Evolutionary conservation across 1,140 invertebrate species (phyloP).

Genomic region (Hesperophylax magnus): DNA sequence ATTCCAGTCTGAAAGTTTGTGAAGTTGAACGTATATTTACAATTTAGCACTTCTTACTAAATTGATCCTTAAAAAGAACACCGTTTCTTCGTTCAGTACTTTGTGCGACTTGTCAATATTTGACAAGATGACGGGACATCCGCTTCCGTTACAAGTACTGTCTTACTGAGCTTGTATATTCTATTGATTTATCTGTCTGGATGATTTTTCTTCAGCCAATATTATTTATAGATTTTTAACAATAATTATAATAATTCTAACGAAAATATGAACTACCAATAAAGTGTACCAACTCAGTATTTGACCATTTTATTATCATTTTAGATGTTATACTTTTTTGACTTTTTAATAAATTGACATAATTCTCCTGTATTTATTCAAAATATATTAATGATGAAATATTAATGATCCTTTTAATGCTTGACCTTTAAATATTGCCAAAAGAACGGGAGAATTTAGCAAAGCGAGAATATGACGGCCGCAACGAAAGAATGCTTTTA

Average conservation of each 20-base stretch:
- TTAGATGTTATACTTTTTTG: neutral
- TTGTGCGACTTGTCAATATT: neutral
- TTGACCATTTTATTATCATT: constrained; percentile 10
- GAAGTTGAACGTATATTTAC: neutral
- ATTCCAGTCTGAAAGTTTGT: constrained; percentile 35
- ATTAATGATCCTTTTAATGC: constrained; percentile 3
- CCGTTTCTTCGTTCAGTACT: neutral
- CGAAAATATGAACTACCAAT: neutral
- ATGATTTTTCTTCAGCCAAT: too few species aligned
- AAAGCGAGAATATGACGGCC: neutral
- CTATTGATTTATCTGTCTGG: neutral
- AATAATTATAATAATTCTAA: too few species aligned
- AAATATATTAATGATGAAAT: constrained; percentile 19
- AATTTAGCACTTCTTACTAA: neutral
- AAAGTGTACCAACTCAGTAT: constrained; percentile 1
- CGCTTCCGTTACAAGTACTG: neutral
- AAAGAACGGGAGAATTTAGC: neutral
- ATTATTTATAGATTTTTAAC: too few species aligned
- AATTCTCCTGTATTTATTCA: constrained; percentile 8
- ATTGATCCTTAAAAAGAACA: neutral
- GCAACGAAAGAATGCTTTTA: too few species aligned
- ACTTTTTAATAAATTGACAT: constrained; percentile 6
- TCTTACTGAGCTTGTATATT: neutral
- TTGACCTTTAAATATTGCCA: constrained; percentile 5
- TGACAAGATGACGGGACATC: neutral